A percentile compares a stretch with the other conserved stretches of the same genome.
phyloP scores from a whole-genome alignment of 1,140 invertebrate genomes.

The Drosophila takahashii region DNA sequence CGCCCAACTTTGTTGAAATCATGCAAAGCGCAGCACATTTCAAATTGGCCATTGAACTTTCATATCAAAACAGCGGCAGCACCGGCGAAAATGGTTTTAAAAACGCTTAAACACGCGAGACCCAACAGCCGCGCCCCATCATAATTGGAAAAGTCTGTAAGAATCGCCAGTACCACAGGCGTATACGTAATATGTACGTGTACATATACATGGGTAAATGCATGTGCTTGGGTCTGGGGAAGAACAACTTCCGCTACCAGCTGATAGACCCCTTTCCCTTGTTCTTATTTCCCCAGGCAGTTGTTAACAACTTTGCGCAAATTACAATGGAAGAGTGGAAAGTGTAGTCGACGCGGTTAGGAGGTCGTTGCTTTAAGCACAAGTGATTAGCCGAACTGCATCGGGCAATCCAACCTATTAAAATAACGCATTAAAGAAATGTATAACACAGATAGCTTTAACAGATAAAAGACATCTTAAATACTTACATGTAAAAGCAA shows the following conservation, averaged over 20 bases:
- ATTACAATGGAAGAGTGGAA: constrained; percentile 35
- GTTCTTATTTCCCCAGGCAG: constrained; percentile 9
- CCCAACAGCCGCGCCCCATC: constrained; percentile 53
- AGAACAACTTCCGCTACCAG: constrained; percentile 43
- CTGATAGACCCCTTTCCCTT: constrained; percentile 24
- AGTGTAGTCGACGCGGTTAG: constrained; percentile 43
- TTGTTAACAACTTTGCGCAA: constrained; percentile 62
- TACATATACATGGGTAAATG: not conserved
- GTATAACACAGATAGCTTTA: not conserved
- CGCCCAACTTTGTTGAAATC: constrained; percentile 34
- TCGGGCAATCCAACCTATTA: not conserved
- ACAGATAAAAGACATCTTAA: not conserved
- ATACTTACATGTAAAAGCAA: too few relatives aligned
- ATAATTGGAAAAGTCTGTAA: constrained; percentile 57
- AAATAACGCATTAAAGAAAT: not conserved
- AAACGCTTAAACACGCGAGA: constrained; percentile 71
- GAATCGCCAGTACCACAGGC: constrained; percentile 20
- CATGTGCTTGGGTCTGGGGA: constrained; percentile 6
- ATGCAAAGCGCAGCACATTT: constrained; percentile 58
- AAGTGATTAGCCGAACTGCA: constrained; percentile 26
- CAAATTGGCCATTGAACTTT: constrained; percentile 77
- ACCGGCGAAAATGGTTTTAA: constrained; percentile 50
- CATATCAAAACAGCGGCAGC: constrained; percentile 56
- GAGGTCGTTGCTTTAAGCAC: constrained; percentile 28
- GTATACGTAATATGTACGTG: not conserved